Conservation (phyloP, 2,888 invertebrate genomes). For the Agrypnus murinus region DNA sequence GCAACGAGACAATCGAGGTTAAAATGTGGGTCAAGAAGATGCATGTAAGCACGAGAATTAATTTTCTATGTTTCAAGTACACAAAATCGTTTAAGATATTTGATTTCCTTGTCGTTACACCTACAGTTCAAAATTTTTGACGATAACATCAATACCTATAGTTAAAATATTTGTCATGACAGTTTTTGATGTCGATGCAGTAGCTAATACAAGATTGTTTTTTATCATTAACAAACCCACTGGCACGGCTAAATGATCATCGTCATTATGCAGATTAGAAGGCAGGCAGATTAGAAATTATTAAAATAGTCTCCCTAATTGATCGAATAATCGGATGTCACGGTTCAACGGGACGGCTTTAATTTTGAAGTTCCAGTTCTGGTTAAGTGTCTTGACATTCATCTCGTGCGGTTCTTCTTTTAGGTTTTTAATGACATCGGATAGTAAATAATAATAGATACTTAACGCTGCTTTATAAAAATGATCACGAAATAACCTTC, state of each 20-base stretch:
- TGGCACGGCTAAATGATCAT: background rate
- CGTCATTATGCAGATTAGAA: constrained; percentile 18
- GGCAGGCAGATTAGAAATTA: constrained; percentile 13
- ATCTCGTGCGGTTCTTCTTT: background rate
- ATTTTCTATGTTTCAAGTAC: background rate
- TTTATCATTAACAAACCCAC: background rate
- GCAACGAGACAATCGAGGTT: constrained; percentile 7
- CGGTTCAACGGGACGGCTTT: constrained; percentile 4
- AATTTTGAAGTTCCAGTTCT: background rate
- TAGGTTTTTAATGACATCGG: constrained; percentile 1
- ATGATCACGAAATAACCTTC: constrained; percentile 11
- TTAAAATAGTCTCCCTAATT: constrained; percentile 6
- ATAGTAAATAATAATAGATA: constrained; percentile 8
- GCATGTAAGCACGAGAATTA: constrained; percentile 9
- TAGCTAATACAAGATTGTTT: background rate
- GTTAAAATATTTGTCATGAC: background rate
- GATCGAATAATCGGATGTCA: constrained; percentile 16
- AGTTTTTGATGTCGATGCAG: background rate
- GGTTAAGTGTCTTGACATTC: background rate
- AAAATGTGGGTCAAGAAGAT: constrained; percentile 15
- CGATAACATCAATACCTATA: constrained; percentile 14
- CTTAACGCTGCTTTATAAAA: background rate
- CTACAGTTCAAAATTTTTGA: background rate
- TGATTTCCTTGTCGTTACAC: constrained; percentile 3
- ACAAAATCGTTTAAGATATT: background rate